Evolutionary conservation across 2,888 invertebrate genomes (phyloP).

Genomic region (Drosophila emarginata): DNA sequence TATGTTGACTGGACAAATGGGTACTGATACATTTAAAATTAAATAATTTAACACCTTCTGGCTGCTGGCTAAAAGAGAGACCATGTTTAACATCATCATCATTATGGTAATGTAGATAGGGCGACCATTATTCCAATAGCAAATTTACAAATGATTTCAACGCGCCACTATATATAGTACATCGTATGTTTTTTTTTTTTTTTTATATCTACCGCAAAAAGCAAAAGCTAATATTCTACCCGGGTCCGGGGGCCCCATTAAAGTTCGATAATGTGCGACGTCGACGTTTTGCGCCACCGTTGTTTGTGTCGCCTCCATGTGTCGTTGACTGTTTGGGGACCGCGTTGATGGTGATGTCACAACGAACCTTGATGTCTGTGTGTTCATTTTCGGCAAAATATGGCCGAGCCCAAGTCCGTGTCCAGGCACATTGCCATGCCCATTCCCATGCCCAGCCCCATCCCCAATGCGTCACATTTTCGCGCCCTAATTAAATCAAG

Average conservation of each 20-base stretch:
- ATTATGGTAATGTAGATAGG: constrained; percentile 23
- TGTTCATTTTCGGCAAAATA: constrained; percentile 38
- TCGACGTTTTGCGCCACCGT: constrained; percentile 20
- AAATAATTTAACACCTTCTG: constrained; percentile 16
- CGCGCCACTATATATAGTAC: constrained; percentile 28
- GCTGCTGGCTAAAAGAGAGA: constrained; percentile 24
- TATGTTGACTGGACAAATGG: constrained; percentile 7
- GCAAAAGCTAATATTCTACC: constrained; percentile 67
- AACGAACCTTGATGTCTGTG: constrained; percentile 65
- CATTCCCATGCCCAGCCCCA: constrained; percentile 26
- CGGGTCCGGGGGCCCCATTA: constrained; percentile 60
- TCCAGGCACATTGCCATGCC: constrained; percentile 15
- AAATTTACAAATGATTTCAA: constrained; percentile 48
- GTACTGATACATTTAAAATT: constrained; percentile 10
- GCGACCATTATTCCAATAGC: constrained; percentile 10
- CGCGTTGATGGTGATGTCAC: constrained; percentile 66
- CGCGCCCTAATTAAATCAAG: constrained; percentile 67
- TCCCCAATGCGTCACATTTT: constrained; percentile 30
- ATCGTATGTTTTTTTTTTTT: constrained; percentile 29
- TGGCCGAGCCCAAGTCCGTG: constrained; percentile 17
- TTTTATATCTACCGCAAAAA: constrained; percentile 44
- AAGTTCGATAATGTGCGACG: constrained; percentile 73
- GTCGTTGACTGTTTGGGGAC: constrained; percentile 67
- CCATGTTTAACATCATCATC: constrained; percentile 11
- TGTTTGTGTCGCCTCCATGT: constrained; percentile 60